phyloP scores from a whole-genome alignment of 2,113 vertebrate genomes.

The Halichoerus grypus region DNA sequence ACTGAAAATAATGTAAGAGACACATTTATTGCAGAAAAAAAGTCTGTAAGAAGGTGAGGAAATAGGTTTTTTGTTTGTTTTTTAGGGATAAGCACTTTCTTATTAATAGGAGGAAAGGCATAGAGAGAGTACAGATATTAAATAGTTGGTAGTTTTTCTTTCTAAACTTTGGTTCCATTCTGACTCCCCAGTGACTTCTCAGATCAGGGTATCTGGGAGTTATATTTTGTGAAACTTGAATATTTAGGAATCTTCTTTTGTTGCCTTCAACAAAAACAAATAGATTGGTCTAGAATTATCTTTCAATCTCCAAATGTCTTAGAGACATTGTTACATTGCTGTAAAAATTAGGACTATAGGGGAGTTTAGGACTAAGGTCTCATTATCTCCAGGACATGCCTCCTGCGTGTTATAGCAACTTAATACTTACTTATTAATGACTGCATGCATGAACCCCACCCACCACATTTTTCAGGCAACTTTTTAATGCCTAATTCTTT shows the following conservation, averaged over 20 bases:
- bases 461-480: neutral
- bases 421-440: neutral
- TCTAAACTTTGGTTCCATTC: neutral
- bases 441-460: neutral
- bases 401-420: neutral
- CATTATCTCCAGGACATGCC: neutral
- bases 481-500: slow-evolving; percentile 46
- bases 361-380: neutral
- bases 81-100: neutral
- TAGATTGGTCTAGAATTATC: neutral
- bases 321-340: neutral
- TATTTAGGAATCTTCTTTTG: neutral
- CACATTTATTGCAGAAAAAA: neutral
- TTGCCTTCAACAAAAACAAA: neutral
- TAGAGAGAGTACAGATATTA: neutral
- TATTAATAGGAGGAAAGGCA: neutral
- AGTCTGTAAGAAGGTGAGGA: neutral
- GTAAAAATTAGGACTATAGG: neutral
- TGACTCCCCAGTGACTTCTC: neutral
- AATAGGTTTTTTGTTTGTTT: neutral
- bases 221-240: neutral
- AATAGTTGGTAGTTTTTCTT: neutral
- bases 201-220: neutral
- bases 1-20: neutral
- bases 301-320: neutral